Conservation (phyloP, 2,113 vertebrate species). For the Lophochroa leadbeateri region DNA sequence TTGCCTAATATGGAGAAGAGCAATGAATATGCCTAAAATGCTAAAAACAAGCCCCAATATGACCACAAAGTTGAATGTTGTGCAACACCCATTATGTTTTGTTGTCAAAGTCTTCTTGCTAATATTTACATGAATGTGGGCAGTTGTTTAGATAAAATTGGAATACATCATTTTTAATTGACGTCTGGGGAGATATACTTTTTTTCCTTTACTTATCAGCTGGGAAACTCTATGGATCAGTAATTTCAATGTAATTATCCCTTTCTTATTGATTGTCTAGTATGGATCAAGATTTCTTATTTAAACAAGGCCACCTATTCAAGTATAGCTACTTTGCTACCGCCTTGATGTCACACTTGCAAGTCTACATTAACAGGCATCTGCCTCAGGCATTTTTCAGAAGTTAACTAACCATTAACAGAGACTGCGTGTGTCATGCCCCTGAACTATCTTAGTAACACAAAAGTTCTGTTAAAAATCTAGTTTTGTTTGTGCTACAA, state of each 20-base stretch:
- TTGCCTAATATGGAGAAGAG: neutral
- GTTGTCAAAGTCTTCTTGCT: neutral
- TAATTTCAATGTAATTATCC: neutral
- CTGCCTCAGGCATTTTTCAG: neutral
- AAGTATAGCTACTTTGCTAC: neutral
- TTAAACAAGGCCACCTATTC: neutral
- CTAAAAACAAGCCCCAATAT: neutral
- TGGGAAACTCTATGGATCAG: neutral
- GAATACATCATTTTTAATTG: rapidly evolving
- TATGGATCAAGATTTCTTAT: neutral
- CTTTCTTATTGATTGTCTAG: neutral
- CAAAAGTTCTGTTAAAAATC: neutral
- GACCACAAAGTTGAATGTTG: neutral
- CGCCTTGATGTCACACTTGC: neutral
- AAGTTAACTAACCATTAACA: neutral
- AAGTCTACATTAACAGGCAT: neutral
- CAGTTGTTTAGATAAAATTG: neutral
- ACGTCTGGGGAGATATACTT: neutral
- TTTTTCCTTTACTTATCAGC: neutral
- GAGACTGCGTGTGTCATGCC: neutral
- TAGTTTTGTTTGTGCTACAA: neutral
- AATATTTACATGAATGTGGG: neutral
- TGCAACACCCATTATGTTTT: neutral
- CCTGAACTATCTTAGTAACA: neutral
- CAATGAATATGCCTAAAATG: neutral